Percentiles rank a stretch among this genome's conserved stretches.
Evolutionary conservation across 2,888 invertebrate species (phyloP).

Genomic region (Griposia aprilina): DNA sequence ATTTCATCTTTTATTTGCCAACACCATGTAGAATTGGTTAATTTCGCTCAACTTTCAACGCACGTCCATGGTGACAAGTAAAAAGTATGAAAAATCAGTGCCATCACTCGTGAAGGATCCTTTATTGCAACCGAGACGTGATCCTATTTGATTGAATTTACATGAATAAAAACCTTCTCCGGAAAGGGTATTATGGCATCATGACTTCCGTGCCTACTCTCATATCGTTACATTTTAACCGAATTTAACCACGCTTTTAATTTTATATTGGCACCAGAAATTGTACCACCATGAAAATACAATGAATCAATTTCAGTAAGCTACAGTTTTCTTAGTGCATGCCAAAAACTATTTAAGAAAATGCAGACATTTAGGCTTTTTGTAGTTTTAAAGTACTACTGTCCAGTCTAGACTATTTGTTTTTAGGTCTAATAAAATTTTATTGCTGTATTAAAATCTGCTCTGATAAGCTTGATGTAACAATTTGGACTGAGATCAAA

Average conservation of each 20-base stretch:
- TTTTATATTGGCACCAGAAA: constrained; percentile 20
- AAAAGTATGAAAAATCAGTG: background rate
- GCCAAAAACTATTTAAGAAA: constrained; percentile 53
- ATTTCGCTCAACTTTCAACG: background rate
- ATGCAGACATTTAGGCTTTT: constrained; percentile 47
- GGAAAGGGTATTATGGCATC: constrained; percentile 19
- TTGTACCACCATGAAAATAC: background rate
- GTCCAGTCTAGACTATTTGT: constrained; percentile 42
- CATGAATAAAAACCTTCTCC: constrained; percentile 19
- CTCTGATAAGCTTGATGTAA: constrained; percentile 16
- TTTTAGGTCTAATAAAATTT: constrained; percentile 36
- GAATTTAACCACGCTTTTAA: constrained; percentile 22
- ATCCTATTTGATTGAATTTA: constrained; percentile 5
- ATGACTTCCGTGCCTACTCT: background rate
- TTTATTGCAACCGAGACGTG: background rate
- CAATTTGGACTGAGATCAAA: constrained; percentile 48
- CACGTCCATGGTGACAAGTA: background rate
- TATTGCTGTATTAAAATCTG: constrained; percentile 32
- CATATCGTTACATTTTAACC: background rate
- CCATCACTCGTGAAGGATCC: background rate
- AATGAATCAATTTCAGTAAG: constrained; percentile 20
- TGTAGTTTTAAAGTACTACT: constrained; percentile 39
- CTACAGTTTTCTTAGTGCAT: constrained; percentile 9
- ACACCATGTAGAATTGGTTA: background rate
- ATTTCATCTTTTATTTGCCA: background rate